Conservation (phyloP, 2,888 invertebrate genomes). For the Parnassius orleans region DNA sequence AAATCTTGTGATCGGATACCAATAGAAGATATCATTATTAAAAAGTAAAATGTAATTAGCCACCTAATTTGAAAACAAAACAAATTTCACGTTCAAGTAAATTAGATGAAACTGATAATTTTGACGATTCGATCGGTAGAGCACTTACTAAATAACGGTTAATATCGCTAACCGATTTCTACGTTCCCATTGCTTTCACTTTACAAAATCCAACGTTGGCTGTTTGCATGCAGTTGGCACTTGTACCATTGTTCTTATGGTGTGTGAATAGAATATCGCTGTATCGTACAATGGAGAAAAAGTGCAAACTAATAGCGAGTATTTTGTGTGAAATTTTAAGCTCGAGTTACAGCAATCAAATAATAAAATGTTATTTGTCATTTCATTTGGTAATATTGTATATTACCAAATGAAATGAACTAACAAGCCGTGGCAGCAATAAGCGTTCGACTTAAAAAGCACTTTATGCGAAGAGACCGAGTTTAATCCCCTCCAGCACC, state of each 20-base stretch:
- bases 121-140: conserved; percentile 27
- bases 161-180: conserved; percentile 56
- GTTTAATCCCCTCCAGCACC: too few relatives aligned
- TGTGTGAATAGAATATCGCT: conserved; percentile 37
- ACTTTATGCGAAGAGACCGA: too few relatives aligned
- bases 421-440: too few relatives aligned
- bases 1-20: too few relatives aligned
- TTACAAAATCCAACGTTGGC: conserved; percentile 44
- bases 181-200: conserved; percentile 69
- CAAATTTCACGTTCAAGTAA: conserved; percentile 14
- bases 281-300: conserved; percentile 30
- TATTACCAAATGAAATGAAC: too few relatives aligned
- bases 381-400: not conserved
- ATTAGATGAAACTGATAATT: conserved; percentile 11
- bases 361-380: conserved; percentile 8
- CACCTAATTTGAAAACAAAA: not conserved
- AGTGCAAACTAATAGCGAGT: conserved; percentile 17
- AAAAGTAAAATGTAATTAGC: not conserved
- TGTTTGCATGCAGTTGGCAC: conserved; percentile 56
- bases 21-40: not conserved
- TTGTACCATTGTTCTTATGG: conserved; percentile 54
- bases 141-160: conserved; percentile 30
- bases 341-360: conserved; percentile 8
- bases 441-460: too few relatives aligned
- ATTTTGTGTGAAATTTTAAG: conserved; percentile 14